Conservation (phyloP, 2,888 invertebrate species). For the Polydrusus cervinus region DNA sequence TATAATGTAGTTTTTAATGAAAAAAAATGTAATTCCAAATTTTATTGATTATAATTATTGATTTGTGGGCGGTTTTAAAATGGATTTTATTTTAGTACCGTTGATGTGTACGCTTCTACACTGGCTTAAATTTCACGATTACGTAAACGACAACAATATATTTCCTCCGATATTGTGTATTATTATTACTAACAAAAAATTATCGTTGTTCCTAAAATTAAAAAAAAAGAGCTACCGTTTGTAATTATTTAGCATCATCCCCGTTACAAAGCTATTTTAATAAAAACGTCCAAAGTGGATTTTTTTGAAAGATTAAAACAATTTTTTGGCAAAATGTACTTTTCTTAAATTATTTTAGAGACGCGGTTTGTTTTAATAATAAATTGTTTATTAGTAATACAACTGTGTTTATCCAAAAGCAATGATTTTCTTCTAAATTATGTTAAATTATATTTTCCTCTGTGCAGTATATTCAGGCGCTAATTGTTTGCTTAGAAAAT, state of each 20-base stretch:
- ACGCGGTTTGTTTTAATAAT: no score
- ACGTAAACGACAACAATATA: background rate
- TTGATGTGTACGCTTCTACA: background rate
- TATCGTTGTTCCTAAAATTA: constrained; percentile 3
- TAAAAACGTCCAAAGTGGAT: constrained; percentile 17
- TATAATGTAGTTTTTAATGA: no score
- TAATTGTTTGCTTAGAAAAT: no score
- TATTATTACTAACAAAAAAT: constrained; percentile 8
- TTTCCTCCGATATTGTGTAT: background rate
- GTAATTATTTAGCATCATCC: constrained; percentile 31
- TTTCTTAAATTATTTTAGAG: background rate
- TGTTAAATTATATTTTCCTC: no score
- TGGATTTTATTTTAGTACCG: background rate
- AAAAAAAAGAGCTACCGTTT: constrained; percentile 19
- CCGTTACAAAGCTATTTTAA: constrained; percentile 14
- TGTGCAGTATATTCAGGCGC: no score
- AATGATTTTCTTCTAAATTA: no score
- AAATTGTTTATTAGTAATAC: no score
- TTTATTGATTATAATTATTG: no score
- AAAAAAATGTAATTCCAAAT: no score
- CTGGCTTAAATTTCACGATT: background rate
- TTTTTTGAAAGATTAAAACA: constrained; percentile 15
- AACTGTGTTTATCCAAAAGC: background rate
- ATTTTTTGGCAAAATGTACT: background rate
- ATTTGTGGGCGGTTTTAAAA: background rate